phyloP scores from a whole-genome alignment of 2,797 vertebrate genomes.

The Podarcis lilfordi region DNA sequence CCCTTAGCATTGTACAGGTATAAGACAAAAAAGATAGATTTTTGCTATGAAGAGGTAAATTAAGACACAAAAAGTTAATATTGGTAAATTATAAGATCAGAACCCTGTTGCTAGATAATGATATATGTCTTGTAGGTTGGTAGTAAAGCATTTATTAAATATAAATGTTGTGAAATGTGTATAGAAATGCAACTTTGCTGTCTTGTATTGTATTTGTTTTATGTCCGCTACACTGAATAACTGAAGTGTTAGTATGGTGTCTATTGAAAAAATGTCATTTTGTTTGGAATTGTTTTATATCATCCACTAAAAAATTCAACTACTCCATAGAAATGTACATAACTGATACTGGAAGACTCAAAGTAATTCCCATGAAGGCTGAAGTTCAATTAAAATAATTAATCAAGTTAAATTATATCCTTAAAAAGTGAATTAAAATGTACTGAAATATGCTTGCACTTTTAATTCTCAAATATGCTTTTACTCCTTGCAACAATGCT shows the following conservation, averaged over 20 bases:
- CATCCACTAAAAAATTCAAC: background rate
- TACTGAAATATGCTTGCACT: too few species aligned
- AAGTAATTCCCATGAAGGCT: background rate
- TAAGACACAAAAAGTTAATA: conserved; percentile 58
- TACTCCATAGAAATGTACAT: conserved; percentile 22
- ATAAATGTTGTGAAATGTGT: conserved; percentile 70
- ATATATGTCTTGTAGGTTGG: conserved; percentile 39
- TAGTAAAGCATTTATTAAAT: conserved; percentile 56
- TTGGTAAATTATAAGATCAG: conserved; percentile 56
- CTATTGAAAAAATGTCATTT: conserved; percentile 49
- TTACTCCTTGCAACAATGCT: too few species aligned
- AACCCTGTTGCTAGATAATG: conserved; percentile 49
- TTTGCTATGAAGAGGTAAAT: conserved; percentile 69
- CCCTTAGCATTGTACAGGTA: conserved; percentile 68
- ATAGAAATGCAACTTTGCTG: conserved; percentile 51
- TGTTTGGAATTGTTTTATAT: conserved; percentile 54
- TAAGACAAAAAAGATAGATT: conserved; percentile 61
- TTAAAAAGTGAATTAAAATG: background rate
- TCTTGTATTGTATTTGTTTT: conserved; percentile 58
- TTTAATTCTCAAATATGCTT: too few species aligned
- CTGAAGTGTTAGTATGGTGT: conserved; percentile 55
- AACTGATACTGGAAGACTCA: background rate
- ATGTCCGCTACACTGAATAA: conserved; percentile 50
- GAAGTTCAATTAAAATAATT: background rate
- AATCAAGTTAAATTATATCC: background rate